Base-by-base conservation (phyloP, 2,113 vertebrate genomes). In the Poecilia latipinna region DNA sequence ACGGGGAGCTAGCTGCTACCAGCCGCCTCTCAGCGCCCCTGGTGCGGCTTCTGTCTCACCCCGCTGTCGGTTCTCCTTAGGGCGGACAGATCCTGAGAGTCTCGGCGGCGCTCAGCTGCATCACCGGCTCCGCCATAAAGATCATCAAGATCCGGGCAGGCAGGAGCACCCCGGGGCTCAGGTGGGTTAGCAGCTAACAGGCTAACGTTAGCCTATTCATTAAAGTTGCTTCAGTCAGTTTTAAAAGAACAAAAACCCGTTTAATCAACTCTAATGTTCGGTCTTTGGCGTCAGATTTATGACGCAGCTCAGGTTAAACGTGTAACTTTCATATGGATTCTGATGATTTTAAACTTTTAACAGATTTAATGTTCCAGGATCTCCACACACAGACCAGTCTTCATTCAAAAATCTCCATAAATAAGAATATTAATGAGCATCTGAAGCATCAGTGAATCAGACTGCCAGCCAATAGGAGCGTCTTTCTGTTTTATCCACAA, bases 1-100 rank as follows among this genome's bases (percentile, higher is more conserved):
- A 61, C 73, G 68, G 22, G 32, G 29, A 54, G 83, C 76, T 86
- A 88, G 44, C 75, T 13, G 65, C 15, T 73, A 74, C 72, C 72
- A 37, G 68, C 37, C 61, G 68, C 69, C 42, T 15, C 10, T 37
- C 13, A 28, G 12, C 70, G 39, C 17, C 39, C 19, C 67, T 4
- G 54, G 5, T 44, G n/a, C 31, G 26, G 51, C 12, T 24, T 61
- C 51, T 70, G 1, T 33, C 60, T 31, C 19, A 26, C 15, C 75
- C 61, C 35, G 65, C 54, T 44, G 4, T 57, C 44, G 28, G 3
- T 84, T 88, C 64, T 44, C 32, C 7, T 1, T 89, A 99, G 98
- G 97, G 98, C 44, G 97, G 98, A 29, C 97, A 99, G 94, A 98
- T 99, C 82, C 86, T 99, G 26, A 89, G 98, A 17, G 90, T 98